These are phyloP conservation scores for Paradisaea rubra DNA, from an alignment of 2,113 vertebrate genomes.

Conservation along the genomic window DNA sequence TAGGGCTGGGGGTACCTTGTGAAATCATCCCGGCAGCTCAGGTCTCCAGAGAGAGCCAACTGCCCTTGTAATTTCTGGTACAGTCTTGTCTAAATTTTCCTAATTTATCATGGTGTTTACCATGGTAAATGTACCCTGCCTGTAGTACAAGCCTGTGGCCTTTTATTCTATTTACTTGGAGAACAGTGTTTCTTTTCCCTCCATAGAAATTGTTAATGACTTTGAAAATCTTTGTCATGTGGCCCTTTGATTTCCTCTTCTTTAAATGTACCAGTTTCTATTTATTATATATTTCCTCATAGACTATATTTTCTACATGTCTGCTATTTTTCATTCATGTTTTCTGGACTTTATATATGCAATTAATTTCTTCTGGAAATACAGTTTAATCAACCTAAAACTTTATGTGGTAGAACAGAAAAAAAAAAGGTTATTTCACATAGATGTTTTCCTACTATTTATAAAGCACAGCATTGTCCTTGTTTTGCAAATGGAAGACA, in stretches of 20 bases:
- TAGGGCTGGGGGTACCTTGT: neutral
- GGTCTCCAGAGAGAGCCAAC: neutral
- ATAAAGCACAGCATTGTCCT: accelerated
- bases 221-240: neutral
- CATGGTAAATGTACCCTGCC: neutral
- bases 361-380: neutral
- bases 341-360: neutral
- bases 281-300: neutral
- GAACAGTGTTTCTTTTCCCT: neutral
- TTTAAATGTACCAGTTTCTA: neutral
- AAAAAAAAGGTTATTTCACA: neutral
- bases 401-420: neutral
- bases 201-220: neutral
- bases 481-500: neutral
- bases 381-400: accelerated
- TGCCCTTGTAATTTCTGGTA: neutral
- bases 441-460: neutral
- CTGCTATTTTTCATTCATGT: neutral
- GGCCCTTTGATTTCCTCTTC: neutral
- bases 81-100: neutral
- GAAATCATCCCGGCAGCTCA: neutral
- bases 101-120: neutral
- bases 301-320: neutral
- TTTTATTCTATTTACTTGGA: neutral
- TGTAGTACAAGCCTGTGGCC: neutral